Base-by-base conservation (phyloP, 2,888 invertebrate species). In the Drosophila paracracens region DNA sequence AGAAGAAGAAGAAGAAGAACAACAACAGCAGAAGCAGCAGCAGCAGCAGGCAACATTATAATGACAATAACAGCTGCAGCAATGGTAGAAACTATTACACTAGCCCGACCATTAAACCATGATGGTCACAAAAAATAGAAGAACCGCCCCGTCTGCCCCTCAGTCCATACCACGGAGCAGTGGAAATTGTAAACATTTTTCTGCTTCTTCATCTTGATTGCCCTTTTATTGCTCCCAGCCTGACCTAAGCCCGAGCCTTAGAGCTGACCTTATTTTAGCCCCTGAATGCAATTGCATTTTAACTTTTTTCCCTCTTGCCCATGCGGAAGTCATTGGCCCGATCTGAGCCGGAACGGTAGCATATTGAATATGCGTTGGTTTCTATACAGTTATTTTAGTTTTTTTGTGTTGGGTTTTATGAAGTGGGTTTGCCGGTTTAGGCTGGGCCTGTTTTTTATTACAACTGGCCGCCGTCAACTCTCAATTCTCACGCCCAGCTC, bases 61-160 rank as follows among this genome's bases (percentile, higher is more conserved):
- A 79, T 67, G 63, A 70, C 64, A 79, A 82, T 68, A 83, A 74
- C 79, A 79, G 74, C 79, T 83, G 82, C 84, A 81, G 81, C 74
- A 69, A 74, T 70, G 57, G 38, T 69, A 79, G 71, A 76, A 85
- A 85, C 83, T 85, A 88, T 85, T 85, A 80, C 88, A 88, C 83
- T 75, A 74, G 79, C 79, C 81, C 86, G 66, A 66, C 83, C 72
- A 88, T 83, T 85, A 85, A 82, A 81, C 83, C 85, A 79, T 85
- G 88, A 88, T 88, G 84, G 88, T 83, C 84, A 79, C 78, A 79
- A 74, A 73, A 38, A 38, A 61, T 70, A 65, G 66, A 46, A 65
- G 67, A 69, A 40, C 18, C 60, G 51, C 56, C 61, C 46, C 36
- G 51, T 25, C 50, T 50, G 29, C 7, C 60, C 25, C 46, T 43